phyloP scores from a whole-genome alignment of 1,140 invertebrate genomes.

The Lordiphosa mommai region DNA sequence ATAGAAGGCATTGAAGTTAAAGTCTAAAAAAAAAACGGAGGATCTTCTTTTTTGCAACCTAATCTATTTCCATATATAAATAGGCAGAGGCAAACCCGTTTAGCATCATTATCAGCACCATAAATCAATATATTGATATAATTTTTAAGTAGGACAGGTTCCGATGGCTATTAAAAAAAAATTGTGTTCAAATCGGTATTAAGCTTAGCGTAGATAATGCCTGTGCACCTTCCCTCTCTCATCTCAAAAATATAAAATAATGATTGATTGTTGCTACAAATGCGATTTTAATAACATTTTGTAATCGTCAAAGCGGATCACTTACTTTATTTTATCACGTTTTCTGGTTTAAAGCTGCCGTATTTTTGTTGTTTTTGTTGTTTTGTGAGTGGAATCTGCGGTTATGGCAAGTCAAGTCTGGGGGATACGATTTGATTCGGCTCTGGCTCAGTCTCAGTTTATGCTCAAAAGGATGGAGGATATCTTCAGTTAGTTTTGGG shows the following conservation, averaged over 20 bases:
- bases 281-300: slow-evolving; percentile 28
- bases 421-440: slow-evolving; percentile 29
- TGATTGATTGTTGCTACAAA: slow-evolving; percentile 51
- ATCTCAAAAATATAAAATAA: slow-evolving; percentile 3
- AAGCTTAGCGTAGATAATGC: no score
- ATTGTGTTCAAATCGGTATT: no score
- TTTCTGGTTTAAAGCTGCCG: slow-evolving; percentile 45
- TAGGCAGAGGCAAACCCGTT: no score
- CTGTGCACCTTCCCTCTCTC: no score
- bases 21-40: no score
- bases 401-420: slow-evolving; percentile 43
- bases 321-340: slow-evolving; percentile 59
- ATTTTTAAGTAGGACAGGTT: no score
- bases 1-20: no score
- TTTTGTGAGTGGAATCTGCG: slow-evolving; percentile 4
- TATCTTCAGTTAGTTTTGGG: slow-evolving; percentile 26
- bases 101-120: no score
- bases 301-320: slow-evolving; percentile 34
- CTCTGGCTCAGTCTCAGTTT: slow-evolving; percentile 20
- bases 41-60: no score
- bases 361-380: neutral
- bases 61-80: no score
- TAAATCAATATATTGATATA: no score
- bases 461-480: slow-evolving; percentile 3
- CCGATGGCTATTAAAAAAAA: no score